Base-by-base conservation (phyloP, 2,113 vertebrate species). In the Carassius carassius region DNA sequence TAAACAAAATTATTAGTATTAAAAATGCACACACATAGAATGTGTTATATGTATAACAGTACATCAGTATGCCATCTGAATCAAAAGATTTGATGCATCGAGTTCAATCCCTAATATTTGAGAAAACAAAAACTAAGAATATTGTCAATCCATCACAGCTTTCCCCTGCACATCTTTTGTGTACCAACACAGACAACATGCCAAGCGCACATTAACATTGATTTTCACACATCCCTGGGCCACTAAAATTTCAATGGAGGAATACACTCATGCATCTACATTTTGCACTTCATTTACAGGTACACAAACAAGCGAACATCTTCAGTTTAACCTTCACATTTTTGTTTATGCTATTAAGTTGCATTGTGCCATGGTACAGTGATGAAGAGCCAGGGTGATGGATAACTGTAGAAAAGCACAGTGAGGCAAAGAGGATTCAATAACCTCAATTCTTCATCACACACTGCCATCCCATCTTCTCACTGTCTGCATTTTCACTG, bases 121-220 rank as follows among this genome's bases (percentile, higher is more conserved):
- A 54, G 49, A 56, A 35, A 69, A 37, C 16, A 21, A 49, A 44
- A 54, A 23, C 0, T 2, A 49, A 65, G 60, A 51, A 85, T 76
- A 73, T 11, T 67, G 47, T 63, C 41, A 37, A 78, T 85, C 6
- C 51, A 85, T 85, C 51, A 60, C 51, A 62, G 73, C 60, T 47
- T 81, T 82, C 83, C 90, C 90, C 87, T 91, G 81, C 11, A 21
- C 63, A 21, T 72, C 10, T 72, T 70, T 51, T 49, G 32, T 62
- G 76, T 62, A 80, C 78, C 74, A 21, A 49, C 37, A 51, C 79
- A 23, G 67, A 81, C 60, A 65, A 67, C 65, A 56, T 82, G 63
- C 47, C 58, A 54, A 76, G 83, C 65, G 14, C 41, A 82, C 44
- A 51, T 65, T 32, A 14, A 78, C 17, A 67, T 67, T 83, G 74